Evolutionary conservation across 2,888 invertebrate species (phyloP), one percentile per base, ranked within the genome.

Genomic region (Gonocerus acuteangulatus): DNA sequence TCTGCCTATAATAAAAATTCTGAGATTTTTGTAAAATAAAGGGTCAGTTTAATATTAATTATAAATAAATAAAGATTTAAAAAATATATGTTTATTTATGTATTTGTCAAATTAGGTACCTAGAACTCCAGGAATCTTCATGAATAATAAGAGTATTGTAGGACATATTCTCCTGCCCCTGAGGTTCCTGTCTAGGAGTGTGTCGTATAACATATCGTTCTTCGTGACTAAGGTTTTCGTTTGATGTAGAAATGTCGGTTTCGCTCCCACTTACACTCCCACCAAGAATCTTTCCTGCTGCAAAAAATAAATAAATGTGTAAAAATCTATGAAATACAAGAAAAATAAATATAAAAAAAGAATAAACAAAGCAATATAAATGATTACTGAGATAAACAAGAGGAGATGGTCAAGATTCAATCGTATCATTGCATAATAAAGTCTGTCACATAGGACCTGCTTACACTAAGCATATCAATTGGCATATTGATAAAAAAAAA

Each of bases 161-260:
- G 2, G 87, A 86, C 23, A 86, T 67, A 74, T 87, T 89, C 74
- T 93, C 93, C 74, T 93, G 91, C 1, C 93, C 93, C 74, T 93
- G 93, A 0, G 93, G 93, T 73, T 93, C 93, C 71, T 92, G 92
- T 36, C 93, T 79, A 4, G 87, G 85, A 0, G 86, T 87, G 71
- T 87, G 87, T 67, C 86, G 78, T 65, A 90, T 86, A 48, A 89
- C 87, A 77, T 87, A 88, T 68, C 88, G 80, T 73, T 90, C 89
- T 74, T 90, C 89, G 70, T 87, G 82, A 34, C 89, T 89, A 66
- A 94, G 76, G 75, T 92, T 93, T 75, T 93, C 92, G 69, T 87
- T 90, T 15, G 91, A 92, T 2, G 91, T 91, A 13, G 90, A 91
- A 62, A 90, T 85, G 78, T 92, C 91, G 3, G 91, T 89, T 76